Base-by-base conservation (phyloP, 2,888 invertebrate species). In the Cephus sareptanus region DNA sequence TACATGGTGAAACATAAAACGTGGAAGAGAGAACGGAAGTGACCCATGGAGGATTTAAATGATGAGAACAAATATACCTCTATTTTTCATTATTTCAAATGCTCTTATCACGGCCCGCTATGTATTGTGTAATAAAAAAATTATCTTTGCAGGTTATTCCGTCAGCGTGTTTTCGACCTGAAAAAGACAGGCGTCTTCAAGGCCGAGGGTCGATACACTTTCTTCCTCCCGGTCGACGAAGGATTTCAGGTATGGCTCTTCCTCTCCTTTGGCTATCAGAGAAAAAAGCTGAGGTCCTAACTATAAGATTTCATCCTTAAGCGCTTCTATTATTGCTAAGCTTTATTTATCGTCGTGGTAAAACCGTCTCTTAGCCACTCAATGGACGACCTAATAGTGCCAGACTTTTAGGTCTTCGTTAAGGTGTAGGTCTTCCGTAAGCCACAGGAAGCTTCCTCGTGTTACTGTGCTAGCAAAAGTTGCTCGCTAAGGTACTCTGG, bases 181-280 rank as follows among this genome's bases (percentile, higher is more conserved):
- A 94, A 95, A 84, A 96, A 96, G 92, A 94, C 95, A 88, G 94
- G 95, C 79, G 94, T 97, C 73, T 97, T 96, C 91, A 95, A 94
- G 86, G 94, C 94, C 56, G 95, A 95, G 83, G 97, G 97, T 75
- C 94, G 95, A 80, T 96, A 96, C 91, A 98, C 98, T 30, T 98
- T 97, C 92, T 97, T 98, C 89, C 95, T 98, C 86, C 98, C 98
- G 11, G 95, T 98, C 73, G 97, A 98, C 91, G 96, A 97, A 90
- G 97, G 97, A 79, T 97, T 97, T 87, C 96, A 96, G 94, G 97
- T 97, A 93, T 92, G 87, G 37, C 11, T 13, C 69, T 75, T 76
- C 9, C 23, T 56, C 23, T 56, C 56, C 56, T 23, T 56, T 56
- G 56, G 6, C 9, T 2, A 23, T 23, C 56, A 56, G 56, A 56